Base-by-base conservation (phyloP, 2,113 vertebrate genomes). In the Glaucomys volans region DNA sequence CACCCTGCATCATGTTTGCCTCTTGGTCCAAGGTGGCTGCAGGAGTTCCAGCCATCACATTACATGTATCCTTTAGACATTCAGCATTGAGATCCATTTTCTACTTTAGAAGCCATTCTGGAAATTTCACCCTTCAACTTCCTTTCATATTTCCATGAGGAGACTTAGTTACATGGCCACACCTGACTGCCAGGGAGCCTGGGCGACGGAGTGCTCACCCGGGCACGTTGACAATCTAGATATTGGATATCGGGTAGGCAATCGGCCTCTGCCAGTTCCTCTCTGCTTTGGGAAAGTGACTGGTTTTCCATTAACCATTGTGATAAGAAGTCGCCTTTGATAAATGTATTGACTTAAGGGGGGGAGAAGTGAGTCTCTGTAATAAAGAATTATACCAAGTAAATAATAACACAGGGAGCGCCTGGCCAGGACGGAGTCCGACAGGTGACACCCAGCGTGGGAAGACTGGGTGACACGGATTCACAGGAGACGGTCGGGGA, bases 401-500 rank as follows among this genome's bases (percentile, higher is more conserved):
- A 37, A 32, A 44, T 20, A 42, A 64, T n/a, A n/a, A 5, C 8
- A 10, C 6, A 7, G 28, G 5, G 3, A 16, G 50, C 26, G 18
- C 1, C 13, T 64, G 87, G 16, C 32, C 20, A 47, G 74, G 47
- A 16, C 1, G 0, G 4, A 9, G 9, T 4, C 1, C 32, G 4
- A 30, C n/a, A 32, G 44, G 62, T 28, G 32, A 37, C 32, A 4
- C 22, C 26, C 0, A 69, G 30, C 17, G 3, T 0, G 8, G 10
- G 44, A 17, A 44, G n/a, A 5, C 4, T 35, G 5, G 42, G 52
- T 14, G 8, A 0, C 40, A 64, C 74, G 50, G n/a, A 47, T 30
- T 42, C 30, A 1, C 57, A 6, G 11, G 12, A 3, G 26, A 13
- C 40, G 13, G 8, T 18, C 40, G 50, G 67, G 42, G 86, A 52